Evolutionary conservation across 2,797 vertebrate species (phyloP), one percentile per base, ranked within the genome.

Genomic region (Hyperoplus immaculatus): DNA sequence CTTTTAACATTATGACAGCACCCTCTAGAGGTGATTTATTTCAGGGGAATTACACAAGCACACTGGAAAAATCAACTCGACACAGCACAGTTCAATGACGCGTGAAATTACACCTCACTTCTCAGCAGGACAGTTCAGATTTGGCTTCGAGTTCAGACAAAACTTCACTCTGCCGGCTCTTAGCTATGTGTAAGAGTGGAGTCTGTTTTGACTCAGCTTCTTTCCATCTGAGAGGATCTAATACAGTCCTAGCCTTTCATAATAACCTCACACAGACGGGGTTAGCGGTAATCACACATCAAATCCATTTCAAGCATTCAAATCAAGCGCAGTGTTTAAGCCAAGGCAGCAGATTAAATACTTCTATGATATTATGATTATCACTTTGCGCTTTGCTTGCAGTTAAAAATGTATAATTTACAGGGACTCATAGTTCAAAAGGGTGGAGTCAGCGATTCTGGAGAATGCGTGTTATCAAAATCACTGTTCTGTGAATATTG

Each of bases 71-170:
- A 71, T 81, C 74, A 83, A 72, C 64, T 46, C 43, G 38, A 80
- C 68, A 58, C 43, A 42, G 53, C 69, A 79, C 88, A 77, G 83
- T 67, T 85, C 88, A 92, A 57, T 84, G 88, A 85, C 53, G 88
- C 65, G 68, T 87, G 86, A 92, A 91, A 93, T 91, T 88, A 81
- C 83, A 82, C 78, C 69, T 72, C 57, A 16, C 16, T 14, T 72
- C 70, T 83, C 78, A 83, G 78, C 66, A 77, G 74, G 80, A 82
- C 65, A 70, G 73, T 62, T 87, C 72, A 74, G 61, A 78, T 78
- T 78, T 82, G 38, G 67, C 56, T 83, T 76, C 9, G 54, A 77
- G 67, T 78, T 72, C 45, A 69, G 77, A 62, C 9, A 49, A 47
- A 81, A 68, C 53, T 57, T 75, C 51, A 51, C 39, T 59, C 13